Base-by-base conservation (phyloP, 2,888 invertebrate species). In the Drosophila picticornis region DNA sequence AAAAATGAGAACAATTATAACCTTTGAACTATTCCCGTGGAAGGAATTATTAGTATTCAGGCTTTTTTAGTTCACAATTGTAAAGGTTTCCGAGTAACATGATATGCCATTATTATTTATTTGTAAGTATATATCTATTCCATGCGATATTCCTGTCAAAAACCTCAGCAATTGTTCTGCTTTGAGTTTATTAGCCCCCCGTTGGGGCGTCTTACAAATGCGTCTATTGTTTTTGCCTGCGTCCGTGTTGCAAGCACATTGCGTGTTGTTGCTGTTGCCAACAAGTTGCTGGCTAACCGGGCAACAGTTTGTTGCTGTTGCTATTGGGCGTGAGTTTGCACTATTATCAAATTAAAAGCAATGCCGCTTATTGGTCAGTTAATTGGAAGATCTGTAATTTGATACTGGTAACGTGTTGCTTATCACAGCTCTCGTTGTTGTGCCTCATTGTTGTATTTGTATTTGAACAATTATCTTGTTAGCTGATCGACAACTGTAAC, bases 401-500 rank as follows among this genome's bases (percentile, higher is more conserved):
- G 90, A 89, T 88, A 88, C 69, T 71, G 62, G 62, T 84, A 84
- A 87, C 80, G 88, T 87, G 86, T 83, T 90, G 88, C 81, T 88
- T 87, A 84, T 89, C 89, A 87, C 83, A 87, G 89, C 83, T 88
- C 63, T 75, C 60, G 60, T 82, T 87, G 72, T 80, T 78, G 75
- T 65, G 52, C 43, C 63, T 34, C 57, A 50, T 68, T 74, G 64
- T 81, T 79, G 72, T 81, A 70, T 73, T 77, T 73, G 66, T 79
- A 65, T 72, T 79, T 72, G 67, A 73, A 60, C 56, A 75, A 87
- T 90, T 87, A 90, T 90, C 87, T 87, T 88, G 87, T 87, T 87
- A 88, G 90, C 83, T 88, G 88, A 88, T 85, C 81, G 87, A 87
- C 87, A 90, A 85, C 87, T 88, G 90, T 83, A 90, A 83, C 87